These are phyloP conservation scores for Channa maculata DNA, from an alignment of 2,113 vertebrate genomes.

Conservation along the genomic window DNA sequence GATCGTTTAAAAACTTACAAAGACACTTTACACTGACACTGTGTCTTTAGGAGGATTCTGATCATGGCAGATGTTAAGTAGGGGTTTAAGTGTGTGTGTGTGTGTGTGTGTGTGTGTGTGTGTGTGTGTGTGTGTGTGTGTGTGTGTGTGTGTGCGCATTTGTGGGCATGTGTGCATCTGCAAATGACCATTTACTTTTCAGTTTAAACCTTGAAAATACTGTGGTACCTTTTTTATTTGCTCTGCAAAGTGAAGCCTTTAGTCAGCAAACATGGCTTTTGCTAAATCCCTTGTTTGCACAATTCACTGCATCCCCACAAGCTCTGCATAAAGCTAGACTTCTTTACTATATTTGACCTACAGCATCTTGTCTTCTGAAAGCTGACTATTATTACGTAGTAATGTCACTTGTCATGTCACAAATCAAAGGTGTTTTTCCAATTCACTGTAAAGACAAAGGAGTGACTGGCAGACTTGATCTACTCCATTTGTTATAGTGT, in stretches of 20 bases:
- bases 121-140: neutral
- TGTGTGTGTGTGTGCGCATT: neutral
- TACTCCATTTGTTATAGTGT: too few species aligned
- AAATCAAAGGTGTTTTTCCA: conserved; percentile 6
- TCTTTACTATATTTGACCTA: conserved; percentile 6
- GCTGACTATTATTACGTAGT: conserved; percentile 39
- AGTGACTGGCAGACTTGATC: too few species aligned
- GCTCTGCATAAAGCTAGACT: conserved; percentile 28
- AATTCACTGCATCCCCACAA: conserved; percentile 4
- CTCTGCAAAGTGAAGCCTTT: conserved; percentile 43
- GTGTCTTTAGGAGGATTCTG: neutral
- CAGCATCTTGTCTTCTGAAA: conserved; percentile 5
- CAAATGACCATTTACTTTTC: conserved; percentile 30
- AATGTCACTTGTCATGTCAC: conserved; percentile 18
- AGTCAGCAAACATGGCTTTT: conserved; percentile 48
- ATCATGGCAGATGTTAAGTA: neutral
- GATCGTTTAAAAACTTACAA: neutral
- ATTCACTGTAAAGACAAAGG: neutral
- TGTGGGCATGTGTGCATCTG: neutral
- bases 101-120: neutral
- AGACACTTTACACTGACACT: conserved; percentile 18
- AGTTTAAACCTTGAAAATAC: conserved; percentile 17
- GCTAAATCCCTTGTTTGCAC: conserved; percentile 19
- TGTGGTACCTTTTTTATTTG: conserved; percentile 25
- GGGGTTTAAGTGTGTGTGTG: neutral